Evolutionary conservation across 2,113 vertebrate genomes (phyloP).

Genomic region (Formicarius rufipectus): DNA sequence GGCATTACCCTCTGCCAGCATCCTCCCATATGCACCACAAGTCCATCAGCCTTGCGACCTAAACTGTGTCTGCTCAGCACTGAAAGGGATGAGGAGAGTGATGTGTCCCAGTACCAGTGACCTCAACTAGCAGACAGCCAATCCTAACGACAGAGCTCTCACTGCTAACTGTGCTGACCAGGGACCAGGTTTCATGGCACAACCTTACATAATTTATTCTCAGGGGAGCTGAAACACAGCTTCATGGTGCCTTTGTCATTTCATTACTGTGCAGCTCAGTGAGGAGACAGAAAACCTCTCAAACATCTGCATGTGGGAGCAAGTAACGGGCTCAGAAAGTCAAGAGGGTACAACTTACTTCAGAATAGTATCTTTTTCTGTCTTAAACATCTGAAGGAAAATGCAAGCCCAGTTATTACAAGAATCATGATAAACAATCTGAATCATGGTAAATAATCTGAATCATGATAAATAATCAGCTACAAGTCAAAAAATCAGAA

Average conservation of each 20-base stretch:
- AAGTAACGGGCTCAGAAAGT: not conserved
- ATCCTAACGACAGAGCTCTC: not conserved
- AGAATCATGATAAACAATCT: not conserved
- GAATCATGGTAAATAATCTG: not conserved
- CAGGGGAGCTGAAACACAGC: not conserved
- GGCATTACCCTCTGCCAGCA: not conserved
- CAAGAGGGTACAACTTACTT: not conserved
- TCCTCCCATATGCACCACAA: not conserved
- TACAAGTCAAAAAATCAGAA: not conserved
- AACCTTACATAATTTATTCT: not conserved
- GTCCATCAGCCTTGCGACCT: not conserved
- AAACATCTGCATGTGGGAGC: not conserved
- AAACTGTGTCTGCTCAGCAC: not conserved
- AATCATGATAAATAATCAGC: not conserved
- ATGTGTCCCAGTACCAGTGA: not conserved
- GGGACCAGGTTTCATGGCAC: not conserved
- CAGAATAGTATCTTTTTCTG: not conserved
- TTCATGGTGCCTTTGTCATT: not conserved
- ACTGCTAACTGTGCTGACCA: not conserved
- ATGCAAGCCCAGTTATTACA: not conserved
- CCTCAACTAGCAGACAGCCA: not conserved
- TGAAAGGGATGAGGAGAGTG: not conserved
- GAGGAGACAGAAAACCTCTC: not conserved
- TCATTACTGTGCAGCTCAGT: not conserved
- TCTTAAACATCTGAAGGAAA: not conserved